Percentiles rank a stretch among this genome's conserved stretches.
phyloP scores from a whole-genome alignment of 1,140 invertebrate genomes.

The Drosophila insularis region DNA sequence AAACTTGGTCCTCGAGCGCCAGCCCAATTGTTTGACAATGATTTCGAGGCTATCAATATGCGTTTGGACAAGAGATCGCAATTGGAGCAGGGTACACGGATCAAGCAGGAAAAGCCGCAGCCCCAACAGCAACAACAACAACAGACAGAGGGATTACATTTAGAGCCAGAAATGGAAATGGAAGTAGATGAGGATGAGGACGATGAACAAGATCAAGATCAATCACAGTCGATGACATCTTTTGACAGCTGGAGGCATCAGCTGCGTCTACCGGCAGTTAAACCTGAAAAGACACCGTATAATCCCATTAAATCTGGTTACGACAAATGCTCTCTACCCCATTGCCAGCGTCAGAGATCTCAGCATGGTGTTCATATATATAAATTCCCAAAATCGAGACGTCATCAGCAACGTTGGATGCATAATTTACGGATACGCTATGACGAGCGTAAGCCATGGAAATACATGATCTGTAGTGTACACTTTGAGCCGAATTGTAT shows the following conservation, averaged over 20 bases:
- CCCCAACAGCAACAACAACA: not conserved
- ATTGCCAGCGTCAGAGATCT: constrained; percentile 62
- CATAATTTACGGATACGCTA: constrained; percentile 65
- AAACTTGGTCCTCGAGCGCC: constrained; percentile 63
- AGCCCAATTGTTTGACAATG: constrained; percentile 50
- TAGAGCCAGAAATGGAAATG: constrained; percentile 8
- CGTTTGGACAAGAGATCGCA: constrained; percentile 43
- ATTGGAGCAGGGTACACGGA: not conserved
- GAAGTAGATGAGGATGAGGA: constrained; percentile 29
- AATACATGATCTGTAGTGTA: constrained; percentile 69
- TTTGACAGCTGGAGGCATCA: constrained; percentile 32
- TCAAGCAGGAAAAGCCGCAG: constrained; percentile 11
- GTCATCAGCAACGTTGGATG: constrained; percentile 64
- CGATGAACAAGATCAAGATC: constrained; percentile 27
- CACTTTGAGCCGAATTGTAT: constrained; percentile 66
- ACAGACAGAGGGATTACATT: not conserved
- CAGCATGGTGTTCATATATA: constrained; percentile 67
- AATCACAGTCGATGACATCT: not conserved
- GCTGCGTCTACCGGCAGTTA: constrained; percentile 30
- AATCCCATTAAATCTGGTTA: constrained; percentile 67
- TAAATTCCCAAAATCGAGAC: constrained; percentile 57
- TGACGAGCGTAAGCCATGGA: constrained; percentile 64
- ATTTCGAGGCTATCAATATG: constrained; percentile 47
- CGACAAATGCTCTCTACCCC: constrained; percentile 62
- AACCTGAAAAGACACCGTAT: constrained; percentile 36